Evolutionary conservation across 1,140 invertebrate species (phyloP), one percentile per base, ranked within the genome.

Genomic region (Rhagoletis pomonella): DNA sequence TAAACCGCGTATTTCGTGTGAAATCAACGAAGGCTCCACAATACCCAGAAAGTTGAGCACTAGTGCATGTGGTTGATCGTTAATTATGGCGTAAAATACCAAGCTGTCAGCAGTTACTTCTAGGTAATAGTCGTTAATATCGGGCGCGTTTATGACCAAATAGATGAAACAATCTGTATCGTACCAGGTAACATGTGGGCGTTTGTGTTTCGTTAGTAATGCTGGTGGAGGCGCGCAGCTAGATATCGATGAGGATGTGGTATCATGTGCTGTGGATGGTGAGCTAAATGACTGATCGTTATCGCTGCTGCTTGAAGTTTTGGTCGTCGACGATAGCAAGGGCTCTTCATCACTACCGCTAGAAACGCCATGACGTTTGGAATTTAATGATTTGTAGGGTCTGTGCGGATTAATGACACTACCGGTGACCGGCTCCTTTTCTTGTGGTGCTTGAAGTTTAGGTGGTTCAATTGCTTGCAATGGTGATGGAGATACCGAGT

Each of bases 1-100:
- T 50, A 88, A 29, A 0, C 88, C 88, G 47, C 85, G 85, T 39
- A 88, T 87, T 87, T 88, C 88, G 58, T 88, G 88, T 2, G 87
- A 77, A 44, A 87, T 73, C 10, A 73, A 1, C 14, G 87, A 17
- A 1, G 88, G 88, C n/a, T 87, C 81, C 10, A 88, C 62, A 1
- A 58, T 44, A 19, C 88, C 87, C 0, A 87, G 5, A 4, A 88
- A 62, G 47, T 88, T 87, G 3, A 88, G 17, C n/a, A 86, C 60
- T n/a, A 88, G 42, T 1, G 87, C 87, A 86, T 81, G 47, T 88
- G 81, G 55, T 47, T 84, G 59, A 2, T 60, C 73, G 60, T 88
- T 65, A 6, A 88, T 86, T 3, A 10, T 39, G 1, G 88, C 85
- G n/a, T n/a, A 19, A 39, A 87, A 88, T 14, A 87, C 19, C 12